Conservation (phyloP, 2,888 invertebrate species). For the Hedya salicella region DNA sequence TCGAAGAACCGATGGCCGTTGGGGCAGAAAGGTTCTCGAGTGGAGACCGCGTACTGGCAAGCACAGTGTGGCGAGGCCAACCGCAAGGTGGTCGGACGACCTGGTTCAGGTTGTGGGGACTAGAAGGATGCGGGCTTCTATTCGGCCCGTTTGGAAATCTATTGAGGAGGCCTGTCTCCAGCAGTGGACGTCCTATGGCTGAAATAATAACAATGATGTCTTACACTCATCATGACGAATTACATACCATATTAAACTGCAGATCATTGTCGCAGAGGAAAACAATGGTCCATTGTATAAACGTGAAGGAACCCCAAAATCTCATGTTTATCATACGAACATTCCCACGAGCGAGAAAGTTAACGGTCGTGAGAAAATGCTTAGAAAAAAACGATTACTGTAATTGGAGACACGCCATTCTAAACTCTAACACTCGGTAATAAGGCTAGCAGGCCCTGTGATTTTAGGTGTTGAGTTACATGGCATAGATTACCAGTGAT, state of each 20-base stretch:
- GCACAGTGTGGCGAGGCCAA: too few relatives aligned
- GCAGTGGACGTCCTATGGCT: too few relatives aligned
- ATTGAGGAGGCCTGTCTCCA: too few relatives aligned
- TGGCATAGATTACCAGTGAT: slow-evolving; percentile 35
- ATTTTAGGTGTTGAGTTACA: slow-evolving; percentile 29
- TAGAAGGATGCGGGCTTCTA: too few relatives aligned
- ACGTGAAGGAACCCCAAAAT: slow-evolving; percentile 31
- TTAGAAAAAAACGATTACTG: slow-evolving; percentile 38
- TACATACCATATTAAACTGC: background rate
- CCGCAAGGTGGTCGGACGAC: too few relatives aligned
- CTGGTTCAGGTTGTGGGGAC: too few relatives aligned
- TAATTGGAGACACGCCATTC: slow-evolving; percentile 13
- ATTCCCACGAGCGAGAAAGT: slow-evolving; percentile 41
- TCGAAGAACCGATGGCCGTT: too few relatives aligned
- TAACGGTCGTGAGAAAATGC: slow-evolving; percentile 40
- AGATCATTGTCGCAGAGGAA: background rate
- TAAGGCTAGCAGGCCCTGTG: slow-evolving; percentile 21
- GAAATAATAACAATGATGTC: too few relatives aligned
- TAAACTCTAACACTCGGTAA: slow-evolving; percentile 20
- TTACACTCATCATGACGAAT: too few relatives aligned
- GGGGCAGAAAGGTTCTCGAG: too few relatives aligned
- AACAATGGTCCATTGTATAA: slow-evolving; percentile 27
- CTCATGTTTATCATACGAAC: slow-evolving; percentile 34
- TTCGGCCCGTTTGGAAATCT: too few relatives aligned
- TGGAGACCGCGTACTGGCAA: too few relatives aligned